phyloP scores from a whole-genome alignment of 2,888 invertebrate genomes.

The Pollenia griseotomentosa region DNA sequence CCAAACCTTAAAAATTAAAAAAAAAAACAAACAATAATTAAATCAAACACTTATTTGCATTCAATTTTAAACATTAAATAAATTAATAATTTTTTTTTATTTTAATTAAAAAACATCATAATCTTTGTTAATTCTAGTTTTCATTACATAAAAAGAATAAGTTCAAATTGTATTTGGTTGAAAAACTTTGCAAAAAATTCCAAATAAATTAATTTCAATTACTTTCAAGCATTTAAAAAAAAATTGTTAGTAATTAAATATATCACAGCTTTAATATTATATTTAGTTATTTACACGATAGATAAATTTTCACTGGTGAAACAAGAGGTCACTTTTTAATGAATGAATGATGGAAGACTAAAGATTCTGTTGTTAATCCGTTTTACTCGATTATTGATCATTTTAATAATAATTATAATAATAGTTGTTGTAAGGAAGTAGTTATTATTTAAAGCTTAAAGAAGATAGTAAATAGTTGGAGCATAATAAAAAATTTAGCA shows the following conservation, averaged over 20 bases:
- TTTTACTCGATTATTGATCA: not conserved
- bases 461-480: not conserved
- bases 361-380: constrained; percentile 71
- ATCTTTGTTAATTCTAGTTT: constrained; percentile 31
- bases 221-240: not conserved
- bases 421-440: not conserved
- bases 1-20: no score
- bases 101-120: not conserved
- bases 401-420: not conserved
- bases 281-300: constrained; percentile 49
- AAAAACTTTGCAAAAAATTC: constrained; percentile 16
- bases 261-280: constrained; percentile 51
- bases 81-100: not conserved
- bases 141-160: constrained; percentile 3
- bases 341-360: constrained; percentile 70
- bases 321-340: constrained; percentile 18
- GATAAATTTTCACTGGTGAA: constrained; percentile 26
- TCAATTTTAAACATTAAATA: not conserved
- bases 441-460: not conserved
- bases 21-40: no score
- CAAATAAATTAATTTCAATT: not conserved
- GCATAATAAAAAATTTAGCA: constrained; percentile 41
- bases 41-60: not conserved
- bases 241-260: constrained; percentile 31
- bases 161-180: constrained; percentile 7